Base-by-base conservation (phyloP, 2,113 vertebrate genomes). In the Romanogobio albipinnatus region DNA sequence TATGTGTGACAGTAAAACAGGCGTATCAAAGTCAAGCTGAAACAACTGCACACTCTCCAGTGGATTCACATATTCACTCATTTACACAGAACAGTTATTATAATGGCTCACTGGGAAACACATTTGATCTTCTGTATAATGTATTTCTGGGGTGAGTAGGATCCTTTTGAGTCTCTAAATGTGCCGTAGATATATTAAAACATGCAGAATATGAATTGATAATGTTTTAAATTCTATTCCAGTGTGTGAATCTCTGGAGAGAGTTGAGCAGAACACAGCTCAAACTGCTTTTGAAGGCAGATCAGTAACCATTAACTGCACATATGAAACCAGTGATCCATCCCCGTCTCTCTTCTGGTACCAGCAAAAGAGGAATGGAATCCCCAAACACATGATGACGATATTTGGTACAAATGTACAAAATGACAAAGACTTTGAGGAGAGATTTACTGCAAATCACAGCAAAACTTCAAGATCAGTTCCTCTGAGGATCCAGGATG, bases 331-430 rank as follows among this genome's bases (percentile, higher is more conserved):
- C 70, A 51, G 62, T 39, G 47, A 53, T 49, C 29, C 14, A 56
- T 39, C 79, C 4, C 70, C 85, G 1, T 47, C n/a, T 76, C 71
- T 86, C 43, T 64, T 53, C 78, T 86, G 85, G 85, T 86, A 86
- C 85, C 71, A 75, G 19, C 68, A 82, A 76, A n/a, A 47, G 1
- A 3, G 19, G 13, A 86, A 82, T 7, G 70, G 43, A n/a, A 39
- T 36, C 39, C 76, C 68, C 2, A 49, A 85, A 58, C 1, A 71
- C 53, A 79, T 85, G 9, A 77, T 70, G 7, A 29, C 1, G 1
- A 43, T 68, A 64, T 14, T 47, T 53, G 17, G 10, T 15, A 5
- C 26, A 70, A 53, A 1, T 70, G 45, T 47, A 13, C 76, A 19
- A 2, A 43, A 29, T 4, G 0, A 15, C n/a, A 1, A 45, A 24